These are phyloP conservation scores for Bibio marci DNA, from an alignment of 2,888 invertebrate species.

Conservation along the genomic window DNA sequence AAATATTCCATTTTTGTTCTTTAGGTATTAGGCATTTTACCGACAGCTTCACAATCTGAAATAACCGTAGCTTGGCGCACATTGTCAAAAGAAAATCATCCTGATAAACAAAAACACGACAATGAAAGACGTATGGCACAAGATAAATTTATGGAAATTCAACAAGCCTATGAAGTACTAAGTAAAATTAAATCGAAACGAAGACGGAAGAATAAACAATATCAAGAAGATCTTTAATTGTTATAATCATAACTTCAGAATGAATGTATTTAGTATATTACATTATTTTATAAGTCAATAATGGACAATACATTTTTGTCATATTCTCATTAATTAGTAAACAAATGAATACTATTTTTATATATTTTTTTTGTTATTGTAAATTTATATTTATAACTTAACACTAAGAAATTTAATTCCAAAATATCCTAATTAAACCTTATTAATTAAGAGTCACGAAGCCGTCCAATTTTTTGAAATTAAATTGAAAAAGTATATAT, in stretches of 20 bases:
- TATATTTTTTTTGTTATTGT: no score
- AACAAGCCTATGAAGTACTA: constrained; percentile 78
- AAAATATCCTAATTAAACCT: no score
- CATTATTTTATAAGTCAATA: neutral
- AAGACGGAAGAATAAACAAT: constrained; percentile 54
- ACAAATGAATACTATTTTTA: no score
- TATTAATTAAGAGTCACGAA: no score
- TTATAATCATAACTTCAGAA: neutral
- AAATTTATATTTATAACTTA: no score
- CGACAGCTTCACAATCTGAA: constrained; percentile 69
- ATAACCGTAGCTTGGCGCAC: constrained; percentile 68
- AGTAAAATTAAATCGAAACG: constrained; percentile 67
- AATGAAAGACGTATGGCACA: constrained; percentile 52
- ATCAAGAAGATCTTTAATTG: constrained; percentile 28
- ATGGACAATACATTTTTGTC: no score
- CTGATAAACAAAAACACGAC: constrained; percentile 73
- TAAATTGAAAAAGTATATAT: no score
- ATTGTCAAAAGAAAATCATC: constrained; percentile 74
- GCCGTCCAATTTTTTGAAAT: no score
- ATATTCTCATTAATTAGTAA: no score
- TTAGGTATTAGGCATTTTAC: constrained; percentile 58
- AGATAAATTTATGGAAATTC: constrained; percentile 80
- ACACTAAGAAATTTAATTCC: no score
- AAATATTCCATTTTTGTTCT: neutral
- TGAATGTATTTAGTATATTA: neutral